phyloP scores from a whole-genome alignment of 2,797 vertebrate genomes.

The Gadopsis marmoratus region DNA sequence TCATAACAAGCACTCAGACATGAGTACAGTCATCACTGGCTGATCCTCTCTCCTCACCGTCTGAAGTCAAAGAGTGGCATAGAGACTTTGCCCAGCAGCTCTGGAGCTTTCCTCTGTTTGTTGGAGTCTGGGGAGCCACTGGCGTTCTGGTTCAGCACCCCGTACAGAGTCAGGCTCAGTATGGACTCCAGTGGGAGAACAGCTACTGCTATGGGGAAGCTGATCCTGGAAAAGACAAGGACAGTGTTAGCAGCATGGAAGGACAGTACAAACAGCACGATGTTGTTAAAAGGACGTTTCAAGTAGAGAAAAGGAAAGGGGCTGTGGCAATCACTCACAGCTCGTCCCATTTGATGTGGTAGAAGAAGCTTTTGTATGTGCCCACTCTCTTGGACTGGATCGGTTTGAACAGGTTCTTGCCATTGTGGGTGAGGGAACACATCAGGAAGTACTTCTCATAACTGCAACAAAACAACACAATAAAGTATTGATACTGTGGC shows the following conservation, averaged over 20 bases:
- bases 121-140: constrained; percentile 95
- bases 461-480: constrained; percentile 78
- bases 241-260: neutral
- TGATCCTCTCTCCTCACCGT: constrained; percentile 82
- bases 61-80: constrained; percentile 95
- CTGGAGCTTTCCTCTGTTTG: constrained; percentile 93
- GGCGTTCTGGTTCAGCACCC: constrained; percentile 92
- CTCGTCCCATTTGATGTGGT: constrained; percentile 98
- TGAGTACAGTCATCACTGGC: neutral
- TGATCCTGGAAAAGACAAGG: constrained; percentile 85
- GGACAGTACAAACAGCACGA: neutral
- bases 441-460: constrained; percentile 98
- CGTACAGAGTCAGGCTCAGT: constrained; percentile 92
- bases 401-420: constrained; percentile 95
- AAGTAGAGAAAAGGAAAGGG: neutral
- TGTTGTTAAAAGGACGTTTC: neutral
- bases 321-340: constrained; percentile 87
- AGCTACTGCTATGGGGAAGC: constrained; percentile 95
- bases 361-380: constrained; percentile 97
- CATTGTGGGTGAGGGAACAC: constrained; percentile 95
- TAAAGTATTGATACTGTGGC: neutral
- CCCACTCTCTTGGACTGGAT: constrained; percentile 98
- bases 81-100: constrained; percentile 93
- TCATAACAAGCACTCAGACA: neutral
- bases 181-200: constrained; percentile 94